phyloP scores from a whole-genome alignment of 2,888 invertebrate species.

The Charanyca ferruginea region DNA sequence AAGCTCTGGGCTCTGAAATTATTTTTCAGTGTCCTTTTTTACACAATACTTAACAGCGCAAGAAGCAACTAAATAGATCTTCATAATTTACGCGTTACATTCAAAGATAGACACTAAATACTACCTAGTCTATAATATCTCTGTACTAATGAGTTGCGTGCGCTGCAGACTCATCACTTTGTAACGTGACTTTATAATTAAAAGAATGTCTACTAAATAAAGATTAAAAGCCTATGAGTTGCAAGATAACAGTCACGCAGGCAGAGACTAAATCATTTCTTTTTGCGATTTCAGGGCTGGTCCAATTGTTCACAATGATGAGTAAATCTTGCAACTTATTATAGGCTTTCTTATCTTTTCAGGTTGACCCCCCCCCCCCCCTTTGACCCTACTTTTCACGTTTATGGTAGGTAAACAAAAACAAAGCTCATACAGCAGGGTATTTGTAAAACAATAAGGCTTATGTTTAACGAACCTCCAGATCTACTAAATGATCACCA shows the following conservation, averaged over 20 bases:
- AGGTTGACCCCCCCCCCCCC: too few relatives aligned
- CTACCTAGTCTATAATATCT: constrained; percentile 12
- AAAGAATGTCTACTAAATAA: constrained; percentile 13
- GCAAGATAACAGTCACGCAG: constrained; percentile 24
- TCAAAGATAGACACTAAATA: constrained; percentile 22
- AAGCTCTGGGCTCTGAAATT: neutral
- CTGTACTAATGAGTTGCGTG: constrained; percentile 34
- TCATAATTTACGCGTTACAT: constrained; percentile 20
- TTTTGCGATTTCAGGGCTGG: neutral
- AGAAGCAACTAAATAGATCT: too few relatives aligned
- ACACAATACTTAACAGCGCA: too few relatives aligned
- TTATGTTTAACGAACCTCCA: too few relatives aligned
- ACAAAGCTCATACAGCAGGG: too few relatives aligned
- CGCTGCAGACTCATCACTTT: constrained; percentile 10
- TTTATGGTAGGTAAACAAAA: too few relatives aligned
- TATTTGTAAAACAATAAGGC: too few relatives aligned
- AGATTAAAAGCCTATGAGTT: neutral
- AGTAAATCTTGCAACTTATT: too few relatives aligned
- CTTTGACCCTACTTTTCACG: too few relatives aligned
- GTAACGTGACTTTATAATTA: constrained; percentile 23
- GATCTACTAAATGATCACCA: too few relatives aligned
- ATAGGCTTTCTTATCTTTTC: too few relatives aligned
- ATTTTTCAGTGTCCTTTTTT: neutral
- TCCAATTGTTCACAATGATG: too few relatives aligned
- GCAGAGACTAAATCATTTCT: constrained; percentile 1